A percentile compares a stretch with the other conserved stretches of the same genome.
Conservation (phyloP, 2,797 vertebrate species). For the Manis crassicaudata region DNA sequence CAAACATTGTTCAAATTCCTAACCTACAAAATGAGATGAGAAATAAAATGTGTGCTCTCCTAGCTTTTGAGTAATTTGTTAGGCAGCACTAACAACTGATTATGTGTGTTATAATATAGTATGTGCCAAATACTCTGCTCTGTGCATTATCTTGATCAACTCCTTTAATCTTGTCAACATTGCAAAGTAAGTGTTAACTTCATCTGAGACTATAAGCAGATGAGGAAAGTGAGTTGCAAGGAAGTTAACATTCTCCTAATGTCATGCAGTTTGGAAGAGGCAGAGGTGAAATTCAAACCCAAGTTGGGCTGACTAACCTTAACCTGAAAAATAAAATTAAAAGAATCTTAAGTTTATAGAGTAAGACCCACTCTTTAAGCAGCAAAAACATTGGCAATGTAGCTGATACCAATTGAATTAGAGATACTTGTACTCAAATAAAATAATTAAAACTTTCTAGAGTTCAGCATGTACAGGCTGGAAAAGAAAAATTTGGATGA, state of each 20-base stretch:
- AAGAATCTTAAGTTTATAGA: background rate
- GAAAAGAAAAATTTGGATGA: constrained; percentile 51
- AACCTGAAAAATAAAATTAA: background rate
- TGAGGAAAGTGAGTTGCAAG: background rate
- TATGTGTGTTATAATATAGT: too few relatives aligned
- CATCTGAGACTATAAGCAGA: background rate
- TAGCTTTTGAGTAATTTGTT: background rate
- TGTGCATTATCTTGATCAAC: background rate
- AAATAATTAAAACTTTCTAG: constrained; percentile 67
- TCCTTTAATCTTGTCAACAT: background rate
- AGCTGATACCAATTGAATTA: constrained; percentile 45
- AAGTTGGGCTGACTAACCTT: background rate
- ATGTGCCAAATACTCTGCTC: background rate
- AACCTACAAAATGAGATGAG: background rate
- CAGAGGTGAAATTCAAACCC: background rate
- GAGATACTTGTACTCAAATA: constrained; percentile 43
- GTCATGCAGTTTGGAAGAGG: background rate
- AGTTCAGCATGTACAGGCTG: constrained; percentile 49
- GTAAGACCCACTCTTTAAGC: background rate
- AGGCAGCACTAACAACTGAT: background rate
- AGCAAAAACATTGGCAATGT: background rate
- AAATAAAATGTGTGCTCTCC: background rate
- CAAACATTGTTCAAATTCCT: background rate
- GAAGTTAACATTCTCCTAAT: background rate
- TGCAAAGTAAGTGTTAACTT: background rate